A percentile compares a stretch with the other conserved stretches of the same genome.
phyloP scores from a whole-genome alignment of 2,888 invertebrate genomes.

The Cremastobaeus sp. region DNA sequence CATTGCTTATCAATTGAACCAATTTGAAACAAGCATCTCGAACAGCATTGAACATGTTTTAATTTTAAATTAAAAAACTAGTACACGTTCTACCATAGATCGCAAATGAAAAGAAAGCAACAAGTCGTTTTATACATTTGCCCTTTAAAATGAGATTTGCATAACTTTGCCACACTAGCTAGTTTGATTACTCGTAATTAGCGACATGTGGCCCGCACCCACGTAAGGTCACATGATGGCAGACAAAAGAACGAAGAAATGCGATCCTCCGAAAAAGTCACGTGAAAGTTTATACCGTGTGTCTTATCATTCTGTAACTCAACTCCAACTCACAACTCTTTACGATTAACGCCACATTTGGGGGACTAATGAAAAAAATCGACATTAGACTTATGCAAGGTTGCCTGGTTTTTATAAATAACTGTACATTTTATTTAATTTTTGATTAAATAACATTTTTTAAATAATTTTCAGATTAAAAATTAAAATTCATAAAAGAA shows the following conservation, averaged over 20 bases:
- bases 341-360: too few species aligned
- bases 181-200: conserved; percentile 76
- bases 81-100: conserved; percentile 44
- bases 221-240: conserved; percentile 69
- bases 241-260: conserved; percentile 39
- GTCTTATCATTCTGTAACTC: too few species aligned
- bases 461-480: too few species aligned
- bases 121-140: conserved; percentile 71
- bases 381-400: too few species aligned
- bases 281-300: conserved; percentile 1
- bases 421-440: too few species aligned
- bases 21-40: neutral
- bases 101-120: conserved; percentile 65
- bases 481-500: too few species aligned
- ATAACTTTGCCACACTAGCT: conserved; percentile 67
- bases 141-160: conserved; percentile 72
- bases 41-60: conserved; percentile 19
- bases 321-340: too few species aligned
- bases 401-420: too few species aligned
- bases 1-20: neutral
- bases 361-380: too few species aligned
- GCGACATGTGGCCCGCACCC: conserved; percentile 75
- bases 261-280: conserved; percentile 8
- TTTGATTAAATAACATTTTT: too few species aligned
- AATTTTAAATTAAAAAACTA: conserved; percentile 25